Percentiles rank a stretch among this genome's conserved stretches.
Evolutionary conservation across 1,140 invertebrate species (phyloP).

Genomic region (Anagrus nilaparvatae): DNA sequence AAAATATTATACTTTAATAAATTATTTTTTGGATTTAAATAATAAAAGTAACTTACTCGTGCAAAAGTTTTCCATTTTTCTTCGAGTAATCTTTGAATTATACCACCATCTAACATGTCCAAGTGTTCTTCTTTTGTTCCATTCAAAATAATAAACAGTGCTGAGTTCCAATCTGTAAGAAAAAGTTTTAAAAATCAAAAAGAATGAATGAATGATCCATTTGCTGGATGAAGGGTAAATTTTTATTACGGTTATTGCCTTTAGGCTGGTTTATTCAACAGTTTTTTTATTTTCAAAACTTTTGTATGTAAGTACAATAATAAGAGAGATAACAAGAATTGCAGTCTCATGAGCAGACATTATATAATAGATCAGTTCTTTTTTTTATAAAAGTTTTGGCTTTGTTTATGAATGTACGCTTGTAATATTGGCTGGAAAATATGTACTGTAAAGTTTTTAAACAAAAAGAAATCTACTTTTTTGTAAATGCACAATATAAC

Average conservation of each 20-base stretch:
- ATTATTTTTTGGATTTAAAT: too few species aligned
- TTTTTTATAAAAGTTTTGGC: too few species aligned
- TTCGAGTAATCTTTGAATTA: slow-evolving; percentile 91
- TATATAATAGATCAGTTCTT: too few species aligned
- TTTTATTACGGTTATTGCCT: slow-evolving; percentile 17
- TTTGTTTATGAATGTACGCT: too few species aligned
- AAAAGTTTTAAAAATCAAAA: slow-evolving; percentile 16
- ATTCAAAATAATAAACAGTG: slow-evolving; percentile 94
- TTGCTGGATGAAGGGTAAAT: slow-evolving; percentile 11
- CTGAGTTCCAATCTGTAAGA: slow-evolving; percentile 91
- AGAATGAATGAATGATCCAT: slow-evolving; percentile 9
- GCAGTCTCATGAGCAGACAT: too few species aligned
- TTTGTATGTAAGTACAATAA: neutral
- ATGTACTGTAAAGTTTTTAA: too few species aligned
- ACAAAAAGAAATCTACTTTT: too few species aligned
- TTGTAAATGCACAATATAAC: too few species aligned
- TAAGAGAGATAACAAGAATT: too few species aligned
- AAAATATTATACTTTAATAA: too few species aligned
- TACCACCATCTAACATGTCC: slow-evolving; percentile 97
- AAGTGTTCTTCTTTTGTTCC: slow-evolving; percentile 96
- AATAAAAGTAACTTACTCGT: slow-evolving; percentile 57
- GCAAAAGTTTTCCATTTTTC: slow-evolving; percentile 99
- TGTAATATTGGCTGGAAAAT: too few species aligned
- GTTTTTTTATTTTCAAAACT: too few species aligned
- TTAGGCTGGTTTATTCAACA: slow-evolving; percentile 8